phyloP scores from a whole-genome alignment of 2,888 invertebrate species.

The Trisateles emortualis region DNA sequence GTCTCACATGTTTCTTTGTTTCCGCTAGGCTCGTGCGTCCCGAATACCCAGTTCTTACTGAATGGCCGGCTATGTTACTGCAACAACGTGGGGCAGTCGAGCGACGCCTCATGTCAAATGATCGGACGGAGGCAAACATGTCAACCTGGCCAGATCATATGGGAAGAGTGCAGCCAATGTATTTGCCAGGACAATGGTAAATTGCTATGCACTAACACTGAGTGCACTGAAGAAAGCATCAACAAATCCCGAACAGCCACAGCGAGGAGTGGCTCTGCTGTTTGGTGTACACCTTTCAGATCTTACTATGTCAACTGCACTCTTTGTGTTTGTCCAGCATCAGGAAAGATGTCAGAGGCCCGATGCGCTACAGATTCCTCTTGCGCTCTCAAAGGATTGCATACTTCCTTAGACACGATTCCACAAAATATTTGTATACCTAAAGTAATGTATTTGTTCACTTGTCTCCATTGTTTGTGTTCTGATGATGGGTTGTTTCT shows the following conservation, averaged over 20 bases:
- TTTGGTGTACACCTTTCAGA: conserved; percentile 69
- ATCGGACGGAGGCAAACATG: conserved; percentile 60
- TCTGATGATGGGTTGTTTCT: conserved; percentile 68
- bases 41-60: conserved; percentile 66
- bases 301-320: conserved; percentile 75
- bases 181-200: conserved; percentile 70
- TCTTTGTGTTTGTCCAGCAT: conserved; percentile 73
- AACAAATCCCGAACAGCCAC: conserved; percentile 8
- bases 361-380: conserved; percentile 72
- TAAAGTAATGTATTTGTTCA: conserved; percentile 75
- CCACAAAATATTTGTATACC: conserved; percentile 69
- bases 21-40: conserved; percentile 67
- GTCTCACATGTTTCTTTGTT: conserved; percentile 4
- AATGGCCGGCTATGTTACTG: conserved; percentile 71
- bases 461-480: conserved; percentile 74
- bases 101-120: conserved; percentile 60
- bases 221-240: conserved; percentile 52
- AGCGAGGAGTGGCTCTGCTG: conserved; percentile 10
- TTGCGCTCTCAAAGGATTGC: conserved; percentile 53
- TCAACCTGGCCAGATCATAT: conserved; percentile 66
- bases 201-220: conserved; percentile 61
- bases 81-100: conserved; percentile 66
- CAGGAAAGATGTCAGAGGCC: conserved; percentile 67
- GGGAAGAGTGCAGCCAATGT: conserved; percentile 74
- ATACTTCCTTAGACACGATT: conserved; percentile 41